Evolutionary conservation across 2,113 vertebrate genomes (phyloP).

Genomic region (Perca schrenkii): DNA sequence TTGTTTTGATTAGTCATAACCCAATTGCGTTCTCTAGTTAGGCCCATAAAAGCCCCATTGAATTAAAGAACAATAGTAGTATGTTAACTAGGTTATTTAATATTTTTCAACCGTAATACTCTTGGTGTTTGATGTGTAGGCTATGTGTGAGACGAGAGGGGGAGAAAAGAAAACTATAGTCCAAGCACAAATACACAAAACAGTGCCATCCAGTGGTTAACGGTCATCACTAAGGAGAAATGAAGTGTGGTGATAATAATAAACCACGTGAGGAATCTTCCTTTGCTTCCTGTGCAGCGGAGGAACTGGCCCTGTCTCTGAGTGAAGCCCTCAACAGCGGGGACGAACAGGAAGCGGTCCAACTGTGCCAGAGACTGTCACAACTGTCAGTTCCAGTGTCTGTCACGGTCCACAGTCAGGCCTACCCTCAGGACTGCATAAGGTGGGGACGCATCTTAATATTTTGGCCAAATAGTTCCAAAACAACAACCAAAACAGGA

Average conservation of each 20-base stretch:
- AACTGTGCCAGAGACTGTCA: constrained; percentile 79
- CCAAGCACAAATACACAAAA: background rate
- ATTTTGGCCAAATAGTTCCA: background rate
- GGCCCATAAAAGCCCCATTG: background rate
- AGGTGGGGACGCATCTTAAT: constrained; percentile 59
- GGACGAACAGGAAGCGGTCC: constrained; percentile 78
- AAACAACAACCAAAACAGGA: background rate
- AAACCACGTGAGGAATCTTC: background rate
- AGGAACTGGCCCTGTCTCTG: constrained; percentile 82
- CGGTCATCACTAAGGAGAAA: background rate
- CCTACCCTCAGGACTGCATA: constrained; percentile 72
- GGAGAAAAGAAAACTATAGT: background rate
- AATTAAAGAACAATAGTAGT: background rate
- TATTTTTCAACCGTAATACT: background rate
- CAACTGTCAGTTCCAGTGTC: constrained; percentile 77
- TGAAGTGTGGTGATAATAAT: background rate
- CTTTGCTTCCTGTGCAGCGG: constrained; percentile 74
- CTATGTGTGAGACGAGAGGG: background rate
- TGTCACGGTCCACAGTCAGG: constrained; percentile 77
- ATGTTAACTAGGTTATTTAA: no score
- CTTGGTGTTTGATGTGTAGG: background rate
- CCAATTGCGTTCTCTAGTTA: background rate
- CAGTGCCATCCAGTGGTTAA: background rate
- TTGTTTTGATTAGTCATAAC: background rate
- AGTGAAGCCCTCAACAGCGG: constrained; percentile 84